Evolutionary conservation across 1,140 invertebrate genomes (phyloP), one percentile per base, ranked within the genome.

Genomic region (Lucilia cuprina): DNA sequence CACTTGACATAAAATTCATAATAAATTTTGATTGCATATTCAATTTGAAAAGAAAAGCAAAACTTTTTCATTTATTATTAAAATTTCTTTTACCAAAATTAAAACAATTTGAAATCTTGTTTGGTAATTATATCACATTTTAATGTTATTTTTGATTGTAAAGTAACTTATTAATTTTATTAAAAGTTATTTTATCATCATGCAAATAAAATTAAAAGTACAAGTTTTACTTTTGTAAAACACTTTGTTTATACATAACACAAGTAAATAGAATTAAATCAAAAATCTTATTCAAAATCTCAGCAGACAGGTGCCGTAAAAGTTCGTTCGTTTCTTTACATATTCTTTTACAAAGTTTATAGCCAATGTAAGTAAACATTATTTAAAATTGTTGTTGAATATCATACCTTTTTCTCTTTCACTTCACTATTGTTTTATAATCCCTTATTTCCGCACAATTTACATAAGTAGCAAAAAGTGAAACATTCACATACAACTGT

Each of bases 111-210:
- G 7, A 41, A 41, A 41, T 41, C 41, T 41, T 41, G 41, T 41
- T 41, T 41, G 41, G 1, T 41, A 41, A 41, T 41, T 41, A 41
- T 7, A 41, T 41, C 10, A 5, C 41, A 41, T 41, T 41, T 41
- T 2, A 41, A 41, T 41, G 2, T 7, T 41, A 70, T 70, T 9
- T 70, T 25, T 70, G 19, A 25, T 70, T 70, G 19, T n/a, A 70
- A 70, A 70, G 65, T 70, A 70, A 70, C 65, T 70, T 25, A 70
- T 70, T 70, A 70, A 70, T 70, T 70, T 70, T 8, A 70, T 70
- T 70, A 70, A 70, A 70, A 21, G 65, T 70, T 70, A 12, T 21
- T 70, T 70, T 70, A 8, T 2, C 4, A 17, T 55, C 12, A 55
- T 14, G 4, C 0, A 41, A 41, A 10, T 10, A 41, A 55, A 55